Evolutionary conservation across 2,113 vertebrate species (phyloP).

Genomic region (Jaculus jaculus): DNA sequence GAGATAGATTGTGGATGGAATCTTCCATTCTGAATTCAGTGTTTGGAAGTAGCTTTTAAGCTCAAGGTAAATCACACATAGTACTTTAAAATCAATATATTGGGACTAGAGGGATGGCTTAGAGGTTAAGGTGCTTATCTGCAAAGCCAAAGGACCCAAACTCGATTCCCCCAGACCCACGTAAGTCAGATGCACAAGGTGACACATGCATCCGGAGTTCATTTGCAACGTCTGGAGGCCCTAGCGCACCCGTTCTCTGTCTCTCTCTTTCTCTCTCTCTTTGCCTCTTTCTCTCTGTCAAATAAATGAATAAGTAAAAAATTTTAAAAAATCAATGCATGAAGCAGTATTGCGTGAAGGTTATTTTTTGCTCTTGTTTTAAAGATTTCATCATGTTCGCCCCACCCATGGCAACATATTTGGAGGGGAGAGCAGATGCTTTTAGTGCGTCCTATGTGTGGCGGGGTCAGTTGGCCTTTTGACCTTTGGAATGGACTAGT

Average conservation of each 20-base stretch:
- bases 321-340: slow-evolving; percentile 16
- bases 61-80: not conserved
- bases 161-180: not conserved
- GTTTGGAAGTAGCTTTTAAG: slow-evolving; percentile 31
- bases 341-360: not conserved
- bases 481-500: not conserved
- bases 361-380: slow-evolving; percentile 43
- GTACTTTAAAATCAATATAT: not conserved
- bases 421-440: not conserved
- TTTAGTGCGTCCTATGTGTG: not conserved
- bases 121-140: not conserved
- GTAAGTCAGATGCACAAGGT: no score
- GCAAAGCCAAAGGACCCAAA: not conserved
- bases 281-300: no score
- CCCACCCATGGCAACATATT: not conserved
- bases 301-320: no score
- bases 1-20: slow-evolving; percentile 31
- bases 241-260: no score
- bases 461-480: not conserved
- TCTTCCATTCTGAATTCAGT: slow-evolving; percentile 44
- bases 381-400: not conserved
- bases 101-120: not conserved
- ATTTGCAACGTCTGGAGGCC: no score
- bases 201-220: no score
- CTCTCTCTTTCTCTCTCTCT: no score